These are phyloP conservation scores for Drosophila ficusphila DNA, from an alignment of 1,140 invertebrate genomes.

Conservation along the genomic window DNA sequence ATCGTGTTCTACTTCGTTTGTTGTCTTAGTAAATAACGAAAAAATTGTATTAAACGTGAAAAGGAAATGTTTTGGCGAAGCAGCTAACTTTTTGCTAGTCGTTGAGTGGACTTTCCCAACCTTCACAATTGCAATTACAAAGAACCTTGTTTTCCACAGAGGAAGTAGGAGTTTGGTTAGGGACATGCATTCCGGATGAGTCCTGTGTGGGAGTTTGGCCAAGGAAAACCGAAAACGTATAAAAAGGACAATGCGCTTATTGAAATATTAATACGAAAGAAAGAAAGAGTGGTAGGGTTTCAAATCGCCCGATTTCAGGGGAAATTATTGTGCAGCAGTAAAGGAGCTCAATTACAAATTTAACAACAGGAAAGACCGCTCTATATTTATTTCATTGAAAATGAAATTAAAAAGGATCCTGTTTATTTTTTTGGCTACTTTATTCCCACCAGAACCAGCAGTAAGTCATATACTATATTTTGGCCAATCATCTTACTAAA, in stretches of 20 bases:
- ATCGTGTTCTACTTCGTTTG: constrained; percentile 3
- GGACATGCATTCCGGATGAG: constrained; percentile 36
- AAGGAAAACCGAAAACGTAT: neutral
- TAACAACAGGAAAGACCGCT: neutral
- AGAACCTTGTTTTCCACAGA: constrained; percentile 9
- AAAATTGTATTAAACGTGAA: constrained; percentile 69
- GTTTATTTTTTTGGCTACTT: no score
- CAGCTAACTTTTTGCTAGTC: constrained; percentile 9
- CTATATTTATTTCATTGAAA: no score
- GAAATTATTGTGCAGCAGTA: constrained; percentile 50
- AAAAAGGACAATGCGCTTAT: constrained; percentile 58
- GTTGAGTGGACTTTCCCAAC: constrained; percentile 34
- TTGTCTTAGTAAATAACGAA: constrained; percentile 46
- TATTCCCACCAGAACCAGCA: no score
- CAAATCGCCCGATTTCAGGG: constrained; percentile 33
- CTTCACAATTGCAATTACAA: constrained; percentile 64
- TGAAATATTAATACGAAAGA: constrained; percentile 62
- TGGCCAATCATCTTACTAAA: no score
- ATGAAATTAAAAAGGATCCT: no score
- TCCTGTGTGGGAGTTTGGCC: constrained; percentile 22
- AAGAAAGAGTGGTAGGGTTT: constrained; percentile 7
- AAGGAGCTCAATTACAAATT: neutral
- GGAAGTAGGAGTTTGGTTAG: neutral
- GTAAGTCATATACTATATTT: no score
- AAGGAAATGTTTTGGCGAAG: constrained; percentile 32